A percentile compares a stretch with the other conserved stretches of the same genome.
Evolutionary conservation across 37 sponge, comb jelly and placozoan genomes (phyloP).

Genomic region (Oscarella lobularis): DNA sequence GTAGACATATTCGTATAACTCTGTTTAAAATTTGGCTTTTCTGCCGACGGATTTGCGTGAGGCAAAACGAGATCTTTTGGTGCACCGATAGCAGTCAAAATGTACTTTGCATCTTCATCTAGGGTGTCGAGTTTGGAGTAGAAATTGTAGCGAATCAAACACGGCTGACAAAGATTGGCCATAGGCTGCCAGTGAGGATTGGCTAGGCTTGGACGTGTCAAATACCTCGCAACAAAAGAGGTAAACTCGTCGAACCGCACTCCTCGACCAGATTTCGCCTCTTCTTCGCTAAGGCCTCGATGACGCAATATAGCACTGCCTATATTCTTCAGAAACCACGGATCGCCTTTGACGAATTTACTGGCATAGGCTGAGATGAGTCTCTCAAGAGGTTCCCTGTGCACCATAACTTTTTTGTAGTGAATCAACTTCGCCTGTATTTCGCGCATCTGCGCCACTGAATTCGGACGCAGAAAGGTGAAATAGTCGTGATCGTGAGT

Average conservation of each 20-base stretch:
- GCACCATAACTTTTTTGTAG: not conserved
- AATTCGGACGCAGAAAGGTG: not conserved
- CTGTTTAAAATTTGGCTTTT: not conserved
- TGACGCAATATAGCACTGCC: not conserved
- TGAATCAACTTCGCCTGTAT: not conserved
- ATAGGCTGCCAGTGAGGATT: not conserved
- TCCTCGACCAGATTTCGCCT: not conserved
- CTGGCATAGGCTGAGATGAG: not conserved
- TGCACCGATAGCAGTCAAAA: not conserved
- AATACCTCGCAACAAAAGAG: not conserved
- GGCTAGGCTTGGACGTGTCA: too few relatives aligned
- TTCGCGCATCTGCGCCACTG: not conserved
- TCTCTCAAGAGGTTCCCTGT: not conserved
- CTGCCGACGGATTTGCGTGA: not conserved
- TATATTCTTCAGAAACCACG: not conserved
- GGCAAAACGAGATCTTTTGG: not conserved
- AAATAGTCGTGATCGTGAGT: not conserved
- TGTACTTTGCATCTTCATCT: not conserved
- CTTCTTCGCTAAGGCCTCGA: not conserved
- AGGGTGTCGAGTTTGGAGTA: not conserved
- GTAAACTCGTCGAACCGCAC: not conserved
- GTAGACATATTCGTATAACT: not conserved
- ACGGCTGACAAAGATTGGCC: not conserved
- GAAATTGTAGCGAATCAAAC: not conserved
- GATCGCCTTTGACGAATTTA: not conserved